Evolutionary conservation across 2,888 invertebrate species (phyloP).

Genomic region (Drosophila hamatofila): DNA sequence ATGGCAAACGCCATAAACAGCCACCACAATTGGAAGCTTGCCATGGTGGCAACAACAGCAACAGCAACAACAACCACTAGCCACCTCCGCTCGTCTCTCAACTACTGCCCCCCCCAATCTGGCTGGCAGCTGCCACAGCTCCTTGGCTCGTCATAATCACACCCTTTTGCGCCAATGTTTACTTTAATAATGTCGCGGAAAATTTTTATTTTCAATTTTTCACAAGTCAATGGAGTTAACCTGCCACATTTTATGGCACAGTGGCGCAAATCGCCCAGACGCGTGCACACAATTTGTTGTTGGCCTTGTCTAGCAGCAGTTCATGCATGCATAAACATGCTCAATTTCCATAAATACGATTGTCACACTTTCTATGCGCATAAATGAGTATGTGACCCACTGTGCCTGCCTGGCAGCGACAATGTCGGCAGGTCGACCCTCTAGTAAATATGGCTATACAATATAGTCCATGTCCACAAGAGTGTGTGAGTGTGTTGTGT

Average conservation of each 20-base stretch:
- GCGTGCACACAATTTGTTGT: not conserved
- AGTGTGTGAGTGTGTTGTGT: conserved; percentile 14
- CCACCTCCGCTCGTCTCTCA: not conserved
- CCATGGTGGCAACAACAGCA: conserved; percentile 55
- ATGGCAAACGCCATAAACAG: conserved; percentile 78
- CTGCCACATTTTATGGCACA: conserved; percentile 61
- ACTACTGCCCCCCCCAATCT: not conserved
- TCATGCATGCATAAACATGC: conserved; percentile 6
- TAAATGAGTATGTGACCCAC: conserved; percentile 17
- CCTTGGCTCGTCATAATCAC: conserved; percentile 77
- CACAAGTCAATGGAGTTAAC: conserved; percentile 78
- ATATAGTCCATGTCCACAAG: conserved; percentile 54
- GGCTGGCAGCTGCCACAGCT: conserved; percentile 53
- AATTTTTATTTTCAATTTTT: conserved; percentile 81
- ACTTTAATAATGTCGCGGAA: conserved; percentile 81
- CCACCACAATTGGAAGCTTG: conserved; percentile 78
- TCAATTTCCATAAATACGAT: conserved; percentile 1
- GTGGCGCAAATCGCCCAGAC: conserved; percentile 25
- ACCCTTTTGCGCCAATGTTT: conserved; percentile 79
- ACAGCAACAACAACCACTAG: not conserved
- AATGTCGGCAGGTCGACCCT: conserved; percentile 32
- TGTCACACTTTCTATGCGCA: not conserved
- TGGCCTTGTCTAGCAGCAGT: not conserved
- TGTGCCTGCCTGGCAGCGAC: conserved; percentile 23
- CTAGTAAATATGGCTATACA: conserved; percentile 66